Percentiles rank a stretch among this genome's conserved stretches.
phyloP scores from a whole-genome alignment of 2,113 vertebrate species.

The Melanerpes aurifrons region DNA sequence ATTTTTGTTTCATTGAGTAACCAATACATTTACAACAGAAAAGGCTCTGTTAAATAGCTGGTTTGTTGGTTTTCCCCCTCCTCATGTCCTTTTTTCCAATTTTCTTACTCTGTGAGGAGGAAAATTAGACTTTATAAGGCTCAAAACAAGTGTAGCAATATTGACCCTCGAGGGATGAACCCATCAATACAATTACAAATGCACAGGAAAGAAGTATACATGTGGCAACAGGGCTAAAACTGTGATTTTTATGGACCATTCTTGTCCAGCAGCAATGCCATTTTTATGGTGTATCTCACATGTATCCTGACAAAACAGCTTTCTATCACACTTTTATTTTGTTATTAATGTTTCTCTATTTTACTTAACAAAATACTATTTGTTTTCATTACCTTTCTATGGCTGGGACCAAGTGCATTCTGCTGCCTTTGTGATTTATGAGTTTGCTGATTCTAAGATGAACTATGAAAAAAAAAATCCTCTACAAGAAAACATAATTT shows the following conservation, averaged over 20 bases:
- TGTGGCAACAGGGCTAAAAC: neutral
- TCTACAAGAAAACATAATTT: slow-evolving; percentile 29
- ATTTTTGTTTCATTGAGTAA: neutral
- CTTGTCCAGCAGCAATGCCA: neutral
- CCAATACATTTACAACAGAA: neutral
- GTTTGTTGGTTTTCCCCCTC: neutral
- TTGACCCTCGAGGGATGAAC: neutral
- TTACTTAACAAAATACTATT: slow-evolving; percentile 32
- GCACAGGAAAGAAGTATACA: neutral
- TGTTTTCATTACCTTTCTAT: neutral
- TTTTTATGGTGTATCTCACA: slow-evolving; percentile 23
- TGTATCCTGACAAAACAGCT: neutral
- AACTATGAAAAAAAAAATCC: neutral
- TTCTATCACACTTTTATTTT: neutral
- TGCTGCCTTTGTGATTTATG: slow-evolving; percentile 54
- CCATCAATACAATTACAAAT: slow-evolving; percentile 15
- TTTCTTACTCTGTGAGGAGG: neutral
- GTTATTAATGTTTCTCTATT: slow-evolving; percentile 19
- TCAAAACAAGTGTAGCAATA: slow-evolving; percentile 29
- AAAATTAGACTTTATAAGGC: slow-evolving; percentile 37
- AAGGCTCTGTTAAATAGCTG: neutral
- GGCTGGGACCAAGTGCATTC: neutral
- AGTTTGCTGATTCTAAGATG: slow-evolving; percentile 28
- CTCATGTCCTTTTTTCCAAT: neutral
- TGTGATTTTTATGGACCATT: neutral